These are phyloP conservation scores for Molossus molossus DNA, from an alignment of 2,797 vertebrate genomes.

Conservation along the genomic window DNA sequence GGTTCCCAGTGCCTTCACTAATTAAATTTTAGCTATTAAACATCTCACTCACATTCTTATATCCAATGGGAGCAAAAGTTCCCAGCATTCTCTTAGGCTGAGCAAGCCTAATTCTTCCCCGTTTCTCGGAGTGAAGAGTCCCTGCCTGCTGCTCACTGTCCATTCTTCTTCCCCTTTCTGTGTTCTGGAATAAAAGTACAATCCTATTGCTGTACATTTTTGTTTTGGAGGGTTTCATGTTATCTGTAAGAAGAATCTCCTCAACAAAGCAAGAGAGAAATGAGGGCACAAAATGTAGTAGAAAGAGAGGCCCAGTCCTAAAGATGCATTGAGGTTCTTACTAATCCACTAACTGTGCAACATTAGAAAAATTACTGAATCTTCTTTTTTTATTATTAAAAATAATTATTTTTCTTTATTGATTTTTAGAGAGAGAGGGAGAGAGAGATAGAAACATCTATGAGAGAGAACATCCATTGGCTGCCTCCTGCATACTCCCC, in stretches of 20 bases:
- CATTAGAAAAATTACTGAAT: neutral
- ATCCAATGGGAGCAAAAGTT: neutral
- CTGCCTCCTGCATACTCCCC: too few relatives aligned
- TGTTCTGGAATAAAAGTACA: neutral
- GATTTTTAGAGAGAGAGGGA: too few relatives aligned
- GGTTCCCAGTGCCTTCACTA: neutral
- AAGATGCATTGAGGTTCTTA: neutral
- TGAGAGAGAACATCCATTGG: too few relatives aligned
- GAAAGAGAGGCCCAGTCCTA: neutral
- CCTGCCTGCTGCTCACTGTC: accelerated
- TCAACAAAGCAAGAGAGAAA: neutral
- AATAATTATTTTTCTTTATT: too few relatives aligned
- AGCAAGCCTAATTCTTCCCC: neutral
- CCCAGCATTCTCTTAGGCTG: neutral
- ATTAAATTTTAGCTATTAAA: neutral
- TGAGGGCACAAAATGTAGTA: neutral
- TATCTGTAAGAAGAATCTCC: neutral
- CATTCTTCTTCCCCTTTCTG: neutral
- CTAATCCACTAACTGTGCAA: neutral
- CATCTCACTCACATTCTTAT: neutral
- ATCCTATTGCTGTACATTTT: neutral
- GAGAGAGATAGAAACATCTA: too few relatives aligned
- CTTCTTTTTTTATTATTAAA: too few relatives aligned
- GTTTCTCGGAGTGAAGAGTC: neutral
- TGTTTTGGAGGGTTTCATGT: constrained; percentile 7